phyloP scores from a whole-genome alignment of 30 jellyfish, hydroid and myxozoan species.

The Sanderia malayensis region DNA sequence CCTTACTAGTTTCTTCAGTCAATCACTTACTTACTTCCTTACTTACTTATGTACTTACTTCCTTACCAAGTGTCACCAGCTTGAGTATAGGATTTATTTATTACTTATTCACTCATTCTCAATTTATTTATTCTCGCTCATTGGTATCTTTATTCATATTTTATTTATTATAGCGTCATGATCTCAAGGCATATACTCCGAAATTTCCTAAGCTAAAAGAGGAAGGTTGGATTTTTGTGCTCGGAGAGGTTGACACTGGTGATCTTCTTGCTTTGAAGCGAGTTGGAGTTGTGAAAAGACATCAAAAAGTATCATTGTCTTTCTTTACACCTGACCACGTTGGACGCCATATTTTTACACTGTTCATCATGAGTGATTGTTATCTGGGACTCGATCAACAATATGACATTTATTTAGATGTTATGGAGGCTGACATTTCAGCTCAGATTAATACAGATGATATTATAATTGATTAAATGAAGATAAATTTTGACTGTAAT shows the following conservation, averaged over 20 bases:
- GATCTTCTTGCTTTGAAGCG: conserved; percentile 86
- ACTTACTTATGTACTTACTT: no score
- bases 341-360: conserved; percentile 67
- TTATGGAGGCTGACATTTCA: conserved; percentile 49
- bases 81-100: no score
- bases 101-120: no score
- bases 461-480: conserved; percentile 19
- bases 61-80: no score
- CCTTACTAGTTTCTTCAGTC: no score
- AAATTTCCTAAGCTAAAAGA: conserved; percentile 79
- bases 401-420: conserved; percentile 73
- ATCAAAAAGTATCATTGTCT: conserved; percentile 65
- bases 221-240: conserved; percentile 90
- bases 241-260: conserved; percentile 79
- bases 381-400: conserved; percentile 96
- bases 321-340: conserved; percentile 66
- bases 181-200: conserved; percentile 72
- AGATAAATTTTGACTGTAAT: neutral
- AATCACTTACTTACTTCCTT: no score
- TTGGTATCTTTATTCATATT: no score
- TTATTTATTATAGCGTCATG: conserved; percentile 48
- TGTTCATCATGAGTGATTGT: conserved; percentile 83
- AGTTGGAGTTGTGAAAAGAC: conserved; percentile 57
- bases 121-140: no score
- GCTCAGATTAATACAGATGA: conserved; percentile 52